phyloP scores from a whole-genome alignment of 2,888 invertebrate genomes.

The Xestoiulus laeticollis region DNA sequence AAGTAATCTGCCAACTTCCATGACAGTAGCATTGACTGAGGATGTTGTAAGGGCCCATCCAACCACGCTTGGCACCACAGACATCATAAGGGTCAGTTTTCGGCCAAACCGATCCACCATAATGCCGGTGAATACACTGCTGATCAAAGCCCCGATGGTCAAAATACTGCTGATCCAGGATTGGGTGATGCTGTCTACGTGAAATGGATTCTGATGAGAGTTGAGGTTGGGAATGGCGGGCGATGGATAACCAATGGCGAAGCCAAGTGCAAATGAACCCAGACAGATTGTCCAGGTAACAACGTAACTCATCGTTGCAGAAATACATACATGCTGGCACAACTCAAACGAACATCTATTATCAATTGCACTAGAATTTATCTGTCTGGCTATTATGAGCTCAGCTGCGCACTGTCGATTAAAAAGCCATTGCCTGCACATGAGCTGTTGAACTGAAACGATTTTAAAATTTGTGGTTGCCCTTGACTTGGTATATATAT shows the following conservation, averaged over 20 bases:
- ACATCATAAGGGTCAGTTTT: conserved; percentile 72
- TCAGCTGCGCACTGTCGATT: too few relatives aligned
- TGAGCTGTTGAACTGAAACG: too few relatives aligned
- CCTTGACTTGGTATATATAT: too few relatives aligned
- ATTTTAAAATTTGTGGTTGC: too few relatives aligned
- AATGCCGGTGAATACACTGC: neutral
- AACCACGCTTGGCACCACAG: conserved; percentile 74
- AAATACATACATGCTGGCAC: too few relatives aligned
- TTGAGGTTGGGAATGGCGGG: conserved; percentile 40
- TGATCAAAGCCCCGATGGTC: neutral
- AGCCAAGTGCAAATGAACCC: neutral
- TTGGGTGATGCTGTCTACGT: neutral
- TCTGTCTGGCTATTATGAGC: too few relatives aligned
- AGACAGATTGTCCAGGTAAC: neutral
- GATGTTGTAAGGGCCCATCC: conserved; percentile 74
- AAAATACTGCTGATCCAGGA: conserved; percentile 19
- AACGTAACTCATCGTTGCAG: neutral
- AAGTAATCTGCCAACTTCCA: neutral
- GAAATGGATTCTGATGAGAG: conserved; percentile 25
- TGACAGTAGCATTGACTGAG: conserved; percentile 66
- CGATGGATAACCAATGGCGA: neutral
- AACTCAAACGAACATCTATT: too few relatives aligned
- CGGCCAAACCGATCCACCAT: conserved; percentile 76
- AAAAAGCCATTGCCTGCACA: too few relatives aligned
- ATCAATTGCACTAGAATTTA: too few relatives aligned